Evolutionary conservation across 2,113 vertebrate genomes (phyloP), one percentile per base, ranked within the genome.

Genomic region (Hypocryptadius cinnamomeus): DNA sequence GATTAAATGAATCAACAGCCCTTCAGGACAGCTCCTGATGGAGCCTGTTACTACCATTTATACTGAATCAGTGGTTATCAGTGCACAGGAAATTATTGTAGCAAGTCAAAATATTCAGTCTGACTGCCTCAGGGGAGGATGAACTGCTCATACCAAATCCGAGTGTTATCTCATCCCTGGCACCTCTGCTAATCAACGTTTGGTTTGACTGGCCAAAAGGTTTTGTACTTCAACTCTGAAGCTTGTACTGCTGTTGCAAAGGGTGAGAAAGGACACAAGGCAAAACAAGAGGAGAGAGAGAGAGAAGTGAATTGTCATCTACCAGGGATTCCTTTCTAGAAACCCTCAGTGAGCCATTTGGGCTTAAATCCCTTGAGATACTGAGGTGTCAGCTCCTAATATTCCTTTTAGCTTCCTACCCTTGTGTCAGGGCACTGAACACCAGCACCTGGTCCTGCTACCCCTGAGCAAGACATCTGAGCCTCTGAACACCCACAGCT

Each of bases 111-210:
- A 94, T 91, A 87, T 33, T 87, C 30, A n/a, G 96, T 95, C 97
- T 96, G 80, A 97, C 95, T 30, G 83, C 96, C 8, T 88, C 95
- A 15, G 87, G 96, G 77, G 96, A 98, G 48, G 92, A 97, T 39
- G 86, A 97, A 81, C 97, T 97, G 93, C 98, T 98, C 71, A 85
- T 89, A 17, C 97, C 95, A 94, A 98, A 97, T 64, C 86, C 7
- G 90, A 98, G 89, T 92, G 97, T 97, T 98, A 73, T 98, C 92
- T 98, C 96, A 79, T 96, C 97, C 30, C 84, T 96, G 53, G 98
- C 96, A 48, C 90, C 95, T 89, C 97, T 98, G 97, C 97, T 98
- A 85, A 98, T 97, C 35, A 97, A 92, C 25, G 31, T 97, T 68
- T 97, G 97, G 20, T 92, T 97, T 79, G 94, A 51, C 96, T 97